phyloP scores from a whole-genome alignment of 2,888 invertebrate genomes.

The Hemaris fuciformis region DNA sequence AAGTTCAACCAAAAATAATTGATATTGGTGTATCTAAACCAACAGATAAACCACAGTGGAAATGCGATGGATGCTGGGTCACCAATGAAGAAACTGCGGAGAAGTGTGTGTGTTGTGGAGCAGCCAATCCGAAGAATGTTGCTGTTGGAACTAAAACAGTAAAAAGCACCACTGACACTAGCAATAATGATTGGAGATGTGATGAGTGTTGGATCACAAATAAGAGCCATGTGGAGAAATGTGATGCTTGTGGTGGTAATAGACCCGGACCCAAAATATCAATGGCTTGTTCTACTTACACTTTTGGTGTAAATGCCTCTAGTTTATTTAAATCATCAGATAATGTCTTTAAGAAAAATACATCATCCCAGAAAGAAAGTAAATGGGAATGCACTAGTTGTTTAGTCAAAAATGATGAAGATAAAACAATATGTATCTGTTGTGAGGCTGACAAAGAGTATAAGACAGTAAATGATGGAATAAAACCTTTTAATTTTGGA shows the following conservation, averaged over 20 bases:
- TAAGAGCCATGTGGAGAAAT: slow-evolving; percentile 43
- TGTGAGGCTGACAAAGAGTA: slow-evolving; percentile 47
- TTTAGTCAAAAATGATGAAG: slow-evolving; percentile 54
- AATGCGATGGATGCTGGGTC: slow-evolving; percentile 49
- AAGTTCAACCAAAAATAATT: not conserved
- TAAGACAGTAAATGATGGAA: slow-evolving; percentile 12
- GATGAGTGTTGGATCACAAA: slow-evolving; percentile 56
- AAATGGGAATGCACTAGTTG: slow-evolving; percentile 66
- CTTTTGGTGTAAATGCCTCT: not conserved
- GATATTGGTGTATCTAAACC: not conserved
- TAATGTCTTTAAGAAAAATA: slow-evolving; percentile 36
- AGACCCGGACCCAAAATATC: slow-evolving; percentile 36
- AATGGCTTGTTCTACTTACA: slow-evolving; percentile 1
- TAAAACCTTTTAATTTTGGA: slow-evolving; percentile 52
- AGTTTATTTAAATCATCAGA: slow-evolving; percentile 22
- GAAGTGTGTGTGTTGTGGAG: slow-evolving; percentile 38
- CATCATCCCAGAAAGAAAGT: slow-evolving; percentile 43
- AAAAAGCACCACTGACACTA: not conserved
- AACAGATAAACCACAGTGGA: slow-evolving; percentile 33
- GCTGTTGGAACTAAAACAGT: not conserved
- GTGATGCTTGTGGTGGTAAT: slow-evolving; percentile 49
- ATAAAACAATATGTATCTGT: slow-evolving; percentile 52
- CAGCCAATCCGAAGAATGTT: not conserved
- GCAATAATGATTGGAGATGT: slow-evolving; percentile 44
- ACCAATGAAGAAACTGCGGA: slow-evolving; percentile 43